Evolutionary conservation across 2,888 invertebrate species (phyloP), one percentile per base, ranked within the genome.

Genomic region (Tetragonula carbonaria): DNA sequence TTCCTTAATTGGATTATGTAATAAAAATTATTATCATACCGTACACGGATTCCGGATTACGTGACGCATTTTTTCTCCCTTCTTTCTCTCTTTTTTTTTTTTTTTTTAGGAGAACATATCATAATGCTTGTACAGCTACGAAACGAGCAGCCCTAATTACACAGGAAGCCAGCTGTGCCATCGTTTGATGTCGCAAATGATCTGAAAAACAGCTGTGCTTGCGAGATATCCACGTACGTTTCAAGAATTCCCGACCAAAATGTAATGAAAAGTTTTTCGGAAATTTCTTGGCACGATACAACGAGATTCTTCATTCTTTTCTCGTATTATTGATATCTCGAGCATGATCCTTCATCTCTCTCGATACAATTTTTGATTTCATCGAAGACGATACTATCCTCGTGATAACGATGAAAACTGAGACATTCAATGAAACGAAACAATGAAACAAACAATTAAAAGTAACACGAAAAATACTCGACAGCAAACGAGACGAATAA

Each of bases 91-190:
- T 3, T 33, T 33, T 33, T 33, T 33, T 33, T 33, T 2, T 45
- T 73, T 84, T 85, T 86, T 63, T 11, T 57, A 80, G 65, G 67
- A 70, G 78, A 23, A 57, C 62, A 38, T 85, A 82, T 86, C 80
- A 84, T 85, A 82, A 80, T 80, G 80, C 85, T 79, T 65, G 81
- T 73, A 77, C 73, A 50, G 51, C 21, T 65, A 70, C 81, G 18
- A 88, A 90, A 90, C 81, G 87, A 90, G 84, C 67, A 70, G 18
- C 21, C 80, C 82, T 86, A 88, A 89, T 90, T 90, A 89, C 86
- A 68, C 45, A 50, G 65, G 75, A 50, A 72, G 74, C 70, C 73
- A 78, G 75, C 55, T 73, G 77, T 78, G 67, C 67, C 78, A 77
- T 45, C 38, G 81, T 84, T 88, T 87, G 80, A 86, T 75, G 80